These are phyloP conservation scores for Xenopus petersii DNA, from an alignment of 2,797 vertebrate genomes.

Conservation along the genomic window DNA sequence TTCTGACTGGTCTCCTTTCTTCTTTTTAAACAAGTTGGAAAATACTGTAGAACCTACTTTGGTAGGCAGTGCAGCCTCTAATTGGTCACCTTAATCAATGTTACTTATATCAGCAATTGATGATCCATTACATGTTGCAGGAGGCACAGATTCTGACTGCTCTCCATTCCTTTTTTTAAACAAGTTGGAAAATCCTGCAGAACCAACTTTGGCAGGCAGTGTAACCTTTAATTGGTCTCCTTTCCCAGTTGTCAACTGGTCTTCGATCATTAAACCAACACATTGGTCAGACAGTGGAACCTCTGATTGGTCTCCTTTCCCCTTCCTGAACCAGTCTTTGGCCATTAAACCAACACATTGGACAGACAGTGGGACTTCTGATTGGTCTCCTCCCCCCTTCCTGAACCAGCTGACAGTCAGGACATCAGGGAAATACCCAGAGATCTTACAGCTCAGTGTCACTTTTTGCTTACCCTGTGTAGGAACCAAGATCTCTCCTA, in stretches of 20 bases:
- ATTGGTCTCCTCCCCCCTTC: background rate
- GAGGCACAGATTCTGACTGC: background rate
- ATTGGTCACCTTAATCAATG: background rate
- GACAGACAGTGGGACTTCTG: background rate
- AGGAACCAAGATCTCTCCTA: constrained; percentile 17
- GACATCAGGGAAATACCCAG: constrained; percentile 18
- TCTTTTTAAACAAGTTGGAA: background rate
- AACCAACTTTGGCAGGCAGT: too few species aligned
- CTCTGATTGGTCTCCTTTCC: background rate
- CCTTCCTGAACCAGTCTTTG: too few species aligned
- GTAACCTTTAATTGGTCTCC: background rate
- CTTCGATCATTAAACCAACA: too few species aligned
- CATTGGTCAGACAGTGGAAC: background rate
- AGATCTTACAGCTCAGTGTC: constrained; percentile 12
- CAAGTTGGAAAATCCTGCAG: too few species aligned
- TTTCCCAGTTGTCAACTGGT: too few species aligned
- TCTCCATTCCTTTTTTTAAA: background rate
- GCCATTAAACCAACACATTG: too few species aligned
- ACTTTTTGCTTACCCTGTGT: background rate
- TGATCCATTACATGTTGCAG: too few species aligned
- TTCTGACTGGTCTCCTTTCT: background rate
- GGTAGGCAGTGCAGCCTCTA: background rate
- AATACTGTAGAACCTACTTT: too few species aligned
- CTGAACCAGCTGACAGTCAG: constrained; percentile 29
- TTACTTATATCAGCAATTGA: too few species aligned